These are phyloP conservation scores for Euleptes europaea DNA, from an alignment of 2,113 vertebrate genomes.

Conservation along the genomic window DNA sequence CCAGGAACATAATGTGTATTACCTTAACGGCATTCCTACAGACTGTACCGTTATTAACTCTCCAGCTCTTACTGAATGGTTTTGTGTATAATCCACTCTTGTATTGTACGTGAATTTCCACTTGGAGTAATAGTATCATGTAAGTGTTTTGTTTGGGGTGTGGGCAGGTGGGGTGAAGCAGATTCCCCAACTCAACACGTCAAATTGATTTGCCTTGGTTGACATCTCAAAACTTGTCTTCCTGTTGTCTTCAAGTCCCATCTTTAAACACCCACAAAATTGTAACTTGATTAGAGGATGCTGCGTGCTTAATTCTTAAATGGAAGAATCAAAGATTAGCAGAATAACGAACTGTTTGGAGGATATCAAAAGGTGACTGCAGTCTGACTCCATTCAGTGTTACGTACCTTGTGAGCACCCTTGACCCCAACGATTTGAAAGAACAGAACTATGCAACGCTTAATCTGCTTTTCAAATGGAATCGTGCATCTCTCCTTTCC, in stretches of 20 bases:
- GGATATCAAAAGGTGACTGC: conserved; percentile 16
- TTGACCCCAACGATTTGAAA: conserved; percentile 43
- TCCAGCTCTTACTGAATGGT: conserved; percentile 15
- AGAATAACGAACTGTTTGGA: not conserved
- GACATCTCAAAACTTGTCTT: conserved; percentile 1
- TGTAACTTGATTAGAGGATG: not conserved
- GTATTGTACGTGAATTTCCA: not conserved
- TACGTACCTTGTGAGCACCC: not conserved
- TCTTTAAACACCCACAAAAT: not conserved
- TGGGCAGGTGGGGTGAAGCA: not conserved
- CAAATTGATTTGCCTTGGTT: not conserved
- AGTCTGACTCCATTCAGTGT: conserved; percentile 43
- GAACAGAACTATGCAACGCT: conserved; percentile 50
- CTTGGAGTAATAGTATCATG: not conserved
- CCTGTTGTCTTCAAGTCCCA: not conserved
- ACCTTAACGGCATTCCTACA: not conserved
- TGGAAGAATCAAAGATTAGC: not conserved
- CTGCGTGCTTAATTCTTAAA: not conserved
- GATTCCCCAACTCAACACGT: not conserved
- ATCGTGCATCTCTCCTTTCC: not conserved
- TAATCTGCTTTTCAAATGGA: accelerated
- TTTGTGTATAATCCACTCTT: not conserved
- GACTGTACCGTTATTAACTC: not conserved
- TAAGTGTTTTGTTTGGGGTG: conserved; percentile 10
- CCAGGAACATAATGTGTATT: not conserved